A percentile compares a stretch with the other conserved stretches of the same genome.
These are phyloP conservation scores for Emys orbicularis DNA, from an alignment of 2,797 vertebrate species.

Conservation along the genomic window DNA sequence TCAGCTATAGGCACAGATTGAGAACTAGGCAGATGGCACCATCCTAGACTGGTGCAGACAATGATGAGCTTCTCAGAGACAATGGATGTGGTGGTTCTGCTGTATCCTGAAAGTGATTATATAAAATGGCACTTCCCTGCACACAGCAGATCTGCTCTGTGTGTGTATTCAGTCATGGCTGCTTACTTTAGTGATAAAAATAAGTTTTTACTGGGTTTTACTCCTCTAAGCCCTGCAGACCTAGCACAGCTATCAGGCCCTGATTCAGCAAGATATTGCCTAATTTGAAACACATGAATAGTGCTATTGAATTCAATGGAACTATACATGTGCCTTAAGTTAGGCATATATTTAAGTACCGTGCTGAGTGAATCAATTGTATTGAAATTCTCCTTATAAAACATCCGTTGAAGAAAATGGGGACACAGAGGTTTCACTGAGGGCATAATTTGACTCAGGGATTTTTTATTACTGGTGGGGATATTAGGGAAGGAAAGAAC, in stretches of 20 bases:
- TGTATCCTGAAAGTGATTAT: not conserved
- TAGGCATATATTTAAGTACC: not conserved
- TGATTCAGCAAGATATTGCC: not conserved
- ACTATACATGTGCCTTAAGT: not conserved
- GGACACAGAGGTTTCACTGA: not conserved
- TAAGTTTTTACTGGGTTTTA: not conserved
- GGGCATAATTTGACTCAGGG: not conserved
- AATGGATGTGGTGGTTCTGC: not conserved
- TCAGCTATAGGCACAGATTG: accelerated
- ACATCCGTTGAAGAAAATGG: not conserved
- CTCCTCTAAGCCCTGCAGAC: not conserved
- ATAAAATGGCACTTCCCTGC: not conserved
- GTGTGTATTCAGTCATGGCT: too few relatives aligned
- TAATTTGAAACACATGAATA: not conserved
- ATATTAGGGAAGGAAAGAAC: not conserved
- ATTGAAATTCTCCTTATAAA: not conserved
- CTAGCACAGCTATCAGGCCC: not conserved
- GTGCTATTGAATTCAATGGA: not conserved
- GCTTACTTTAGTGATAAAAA: not conserved
- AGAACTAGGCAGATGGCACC: not conserved
- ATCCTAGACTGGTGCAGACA: not conserved
- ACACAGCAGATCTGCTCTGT: not conserved
- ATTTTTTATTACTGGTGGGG: not conserved
- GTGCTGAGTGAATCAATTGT: not conserved
- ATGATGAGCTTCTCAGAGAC: not conserved